Conservation (phyloP, 2,797 vertebrate species). For the Pachyuromys duprasi region DNA sequence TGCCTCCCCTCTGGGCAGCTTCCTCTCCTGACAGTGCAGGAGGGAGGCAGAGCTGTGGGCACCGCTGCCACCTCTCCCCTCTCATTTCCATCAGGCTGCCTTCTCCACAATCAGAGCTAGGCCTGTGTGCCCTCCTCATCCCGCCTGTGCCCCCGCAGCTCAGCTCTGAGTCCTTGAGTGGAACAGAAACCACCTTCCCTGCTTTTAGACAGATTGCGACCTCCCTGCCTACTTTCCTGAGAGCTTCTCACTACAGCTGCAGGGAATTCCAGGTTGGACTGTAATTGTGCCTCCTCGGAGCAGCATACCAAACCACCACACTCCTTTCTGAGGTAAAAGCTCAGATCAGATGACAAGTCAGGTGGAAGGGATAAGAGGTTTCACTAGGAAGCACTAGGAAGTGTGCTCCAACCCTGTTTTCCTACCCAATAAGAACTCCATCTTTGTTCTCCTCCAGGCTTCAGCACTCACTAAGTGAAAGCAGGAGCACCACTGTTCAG, state of each 20-base stretch:
- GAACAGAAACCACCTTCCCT: slow-evolving; percentile 80
- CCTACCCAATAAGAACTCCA: background rate
- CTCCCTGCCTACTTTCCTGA: slow-evolving; percentile 56
- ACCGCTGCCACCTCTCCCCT: slow-evolving; percentile 87
- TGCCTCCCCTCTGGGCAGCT: slow-evolving; percentile 90
- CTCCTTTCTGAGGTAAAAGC: slow-evolving; percentile 55
- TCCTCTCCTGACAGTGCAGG: slow-evolving; percentile 91
- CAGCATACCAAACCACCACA: slow-evolving; percentile 77
- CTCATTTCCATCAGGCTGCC: slow-evolving; percentile 84
- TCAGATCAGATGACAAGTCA: slow-evolving; percentile 61
- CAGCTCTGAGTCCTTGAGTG: slow-evolving; percentile 75
- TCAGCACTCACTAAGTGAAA: background rate
- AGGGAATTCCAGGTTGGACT: slow-evolving; percentile 69
- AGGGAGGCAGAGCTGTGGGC: slow-evolving; percentile 84
- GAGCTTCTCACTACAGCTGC: slow-evolving; percentile 69
- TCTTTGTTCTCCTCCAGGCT: slow-evolving; percentile 7
- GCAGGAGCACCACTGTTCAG: background rate
- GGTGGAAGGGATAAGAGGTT: slow-evolving; percentile 50
- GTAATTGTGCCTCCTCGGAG: slow-evolving; percentile 73
- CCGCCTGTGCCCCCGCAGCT: slow-evolving; percentile 70
- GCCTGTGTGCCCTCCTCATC: slow-evolving; percentile 53
- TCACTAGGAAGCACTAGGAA: background rate
- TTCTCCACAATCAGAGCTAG: slow-evolving; percentile 79
- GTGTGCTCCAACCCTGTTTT: slow-evolving; percentile 57
- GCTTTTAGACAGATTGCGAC: slow-evolving; percentile 70